Evolutionary conservation across 2,113 vertebrate genomes (phyloP).

Genomic region (Tragelaphus imberbis): DNA sequence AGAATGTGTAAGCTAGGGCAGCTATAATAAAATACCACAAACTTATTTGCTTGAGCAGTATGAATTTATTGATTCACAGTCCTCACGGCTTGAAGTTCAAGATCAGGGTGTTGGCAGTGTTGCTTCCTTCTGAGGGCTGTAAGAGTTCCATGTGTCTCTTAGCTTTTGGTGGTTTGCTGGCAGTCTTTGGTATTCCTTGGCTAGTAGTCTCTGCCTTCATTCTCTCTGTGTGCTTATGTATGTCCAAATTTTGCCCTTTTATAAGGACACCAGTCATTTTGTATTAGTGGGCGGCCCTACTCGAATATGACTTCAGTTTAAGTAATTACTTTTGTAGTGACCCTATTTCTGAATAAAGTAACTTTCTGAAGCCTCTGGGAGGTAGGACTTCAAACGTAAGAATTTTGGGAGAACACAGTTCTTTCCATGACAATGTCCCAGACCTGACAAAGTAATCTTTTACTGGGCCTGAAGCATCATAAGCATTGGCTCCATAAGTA

Average conservation of each 20-base stretch:
- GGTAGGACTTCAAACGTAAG: neutral
- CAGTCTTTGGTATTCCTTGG: no score
- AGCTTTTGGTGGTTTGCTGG: no score
- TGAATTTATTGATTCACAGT: neutral
- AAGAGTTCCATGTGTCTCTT: neutral
- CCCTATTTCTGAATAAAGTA: neutral
- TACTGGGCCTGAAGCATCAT: neutral
- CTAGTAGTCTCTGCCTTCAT: no score
- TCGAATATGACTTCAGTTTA: neutral
- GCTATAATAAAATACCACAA: neutral
- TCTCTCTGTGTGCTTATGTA: no score
- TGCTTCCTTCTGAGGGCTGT: neutral
- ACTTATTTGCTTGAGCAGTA: neutral
- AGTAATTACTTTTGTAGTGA: neutral
- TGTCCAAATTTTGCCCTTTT: neutral
- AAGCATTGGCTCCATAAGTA: neutral
- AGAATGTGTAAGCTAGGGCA: neutral
- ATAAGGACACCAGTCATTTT: neutral
- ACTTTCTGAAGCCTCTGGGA: neutral
- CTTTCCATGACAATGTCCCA: neutral
- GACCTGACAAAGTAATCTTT: neutral
- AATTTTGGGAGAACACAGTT: neutral
- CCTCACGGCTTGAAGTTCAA: neutral
- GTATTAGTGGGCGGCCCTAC: neutral
- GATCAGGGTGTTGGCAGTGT: neutral